Evolutionary conservation across 2,888 invertebrate species (phyloP).

Genomic region (Ochropacha duplaris): DNA sequence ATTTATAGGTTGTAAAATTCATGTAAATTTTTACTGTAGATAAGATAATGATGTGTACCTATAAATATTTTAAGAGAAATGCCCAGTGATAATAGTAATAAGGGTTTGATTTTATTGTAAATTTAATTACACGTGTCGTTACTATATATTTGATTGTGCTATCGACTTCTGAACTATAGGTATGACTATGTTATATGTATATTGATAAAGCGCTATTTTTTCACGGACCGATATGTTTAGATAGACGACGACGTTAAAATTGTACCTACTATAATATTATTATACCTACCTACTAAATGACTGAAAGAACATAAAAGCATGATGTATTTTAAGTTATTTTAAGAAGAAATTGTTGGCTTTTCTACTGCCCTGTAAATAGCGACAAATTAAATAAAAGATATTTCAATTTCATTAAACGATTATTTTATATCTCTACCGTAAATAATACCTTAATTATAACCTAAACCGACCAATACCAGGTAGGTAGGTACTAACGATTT

Average conservation of each 20-base stretch:
- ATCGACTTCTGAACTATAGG: constrained; percentile 59
- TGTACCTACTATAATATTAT: constrained; percentile 48
- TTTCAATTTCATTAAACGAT: constrained; percentile 51
- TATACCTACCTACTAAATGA: constrained; percentile 56
- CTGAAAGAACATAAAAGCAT: constrained; percentile 67
- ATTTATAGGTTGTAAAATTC: constrained; percentile 71
- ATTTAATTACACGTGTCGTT: constrained; percentile 57
- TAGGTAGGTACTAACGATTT: neutral
- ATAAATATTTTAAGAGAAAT: constrained; percentile 65
- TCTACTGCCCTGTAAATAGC: constrained; percentile 80
- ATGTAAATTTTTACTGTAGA: constrained; percentile 61
- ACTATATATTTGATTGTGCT: constrained; percentile 59
- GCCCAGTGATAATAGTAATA: constrained; percentile 81
- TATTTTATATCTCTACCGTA: constrained; percentile 18
- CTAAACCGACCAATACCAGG: neutral
- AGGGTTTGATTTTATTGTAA: constrained; percentile 65
- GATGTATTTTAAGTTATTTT: constrained; percentile 75
- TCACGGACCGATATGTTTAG: constrained; percentile 59
- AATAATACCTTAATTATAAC: constrained; percentile 3
- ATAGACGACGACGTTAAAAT: constrained; percentile 47
- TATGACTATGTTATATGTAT: constrained; percentile 44
- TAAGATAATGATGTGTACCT: constrained; percentile 46
- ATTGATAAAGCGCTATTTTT: constrained; percentile 68
- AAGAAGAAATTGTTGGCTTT: constrained; percentile 72
- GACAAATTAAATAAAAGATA: constrained; percentile 58